Evolutionary conservation across 2,113 vertebrate genomes (phyloP), one percentile per base, ranked within the genome.

Genomic region (Xiphophorus maculatus): DNA sequence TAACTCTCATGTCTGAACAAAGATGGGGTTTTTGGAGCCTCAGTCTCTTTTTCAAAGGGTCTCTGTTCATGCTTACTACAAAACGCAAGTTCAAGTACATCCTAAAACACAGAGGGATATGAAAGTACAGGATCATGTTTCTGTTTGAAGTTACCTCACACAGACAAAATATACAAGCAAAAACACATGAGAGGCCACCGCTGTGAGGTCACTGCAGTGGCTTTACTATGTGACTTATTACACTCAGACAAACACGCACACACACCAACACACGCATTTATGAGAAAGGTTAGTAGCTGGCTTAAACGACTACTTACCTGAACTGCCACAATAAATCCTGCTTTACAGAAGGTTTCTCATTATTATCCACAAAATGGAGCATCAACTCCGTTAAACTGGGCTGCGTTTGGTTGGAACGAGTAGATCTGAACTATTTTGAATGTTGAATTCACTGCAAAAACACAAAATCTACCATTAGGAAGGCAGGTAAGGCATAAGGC

Each of bases 61-160:
- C 22, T 48, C 51, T 58, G 51, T 58, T 58, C 19, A 58, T 58
- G 22, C 48, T 58, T 25, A 58, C 22, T 25, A 25, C 51, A 58
- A 48, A 58, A 58, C 51, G 2, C 3, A 58, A 58, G 8, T n/a
- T 58, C 51, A 58, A 58, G 51, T 58, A 58, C 51, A 58, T 58
- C 51, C 51, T 58, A 58, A 58, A 58, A 58, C 51, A 22, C 51
- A n/a, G 51, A 58, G 51, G 51, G 22, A 58, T n/a, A 58, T 51
- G 48, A 51, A 51, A 51, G 48, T 58, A 58, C 51, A 58, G 51
- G 51, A 58, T 58, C 51, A 58, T n/a, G 25, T 58, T 58, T 58
- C 51, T 58, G 51, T 58, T 58, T 58, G 51, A 58, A 58, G 51
- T 58, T 58, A 58, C 51, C 51, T 58, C 51, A 58, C 51, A 58